Base-by-base conservation (phyloP, 2,888 invertebrate species). In the Drosophila paramelanica region DNA sequence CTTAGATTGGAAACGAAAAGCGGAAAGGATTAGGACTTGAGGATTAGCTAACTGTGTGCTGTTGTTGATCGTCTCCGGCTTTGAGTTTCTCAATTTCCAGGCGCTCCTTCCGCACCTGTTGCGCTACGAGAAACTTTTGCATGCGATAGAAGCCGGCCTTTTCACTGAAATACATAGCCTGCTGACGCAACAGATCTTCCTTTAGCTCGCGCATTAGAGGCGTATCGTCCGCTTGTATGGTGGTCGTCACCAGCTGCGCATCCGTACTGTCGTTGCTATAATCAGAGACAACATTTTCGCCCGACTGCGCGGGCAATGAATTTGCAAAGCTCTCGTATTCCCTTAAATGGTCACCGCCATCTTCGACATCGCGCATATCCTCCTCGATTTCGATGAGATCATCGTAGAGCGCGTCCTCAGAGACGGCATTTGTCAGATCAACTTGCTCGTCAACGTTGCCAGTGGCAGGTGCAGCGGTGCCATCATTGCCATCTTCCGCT, bases 121-220 rank as follows among this genome's bases (percentile, higher is more conserved):
- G 70, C 27, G 89, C 90, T 5, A 87, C 87, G 20, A 89, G 67
- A 69, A 88, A 84, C 58, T 89, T 90, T 65, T 90, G 90, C 90
- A 90, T 90, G 0, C 90, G 88, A 73, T 89, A 90, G 58, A 73
- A 90, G 1, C 74, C 89, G 6, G 90, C 90, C 56, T 90, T 90
- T 56, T 90, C 90, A 6, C 81, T 81, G 55, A 89, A 90, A 61
- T 90, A 90, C 50, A 84, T 80, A 0, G 89, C 83, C 73, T 90
- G 89, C 77, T 89, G 85, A 0, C 89, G 88, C 10, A 90, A 55
- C 14, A 89, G 71, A 62, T 90, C 83, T 51, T 90, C 89, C 33
- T 73, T 78, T 0, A 82, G 70, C 14, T 81, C 64, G 2, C 72
- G 59, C 61, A 81, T 67, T 0, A 65, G 42, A 0, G 71, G 73